Base-by-base conservation (phyloP, 2,888 invertebrate species). In the Drosophila merina region DNA sequence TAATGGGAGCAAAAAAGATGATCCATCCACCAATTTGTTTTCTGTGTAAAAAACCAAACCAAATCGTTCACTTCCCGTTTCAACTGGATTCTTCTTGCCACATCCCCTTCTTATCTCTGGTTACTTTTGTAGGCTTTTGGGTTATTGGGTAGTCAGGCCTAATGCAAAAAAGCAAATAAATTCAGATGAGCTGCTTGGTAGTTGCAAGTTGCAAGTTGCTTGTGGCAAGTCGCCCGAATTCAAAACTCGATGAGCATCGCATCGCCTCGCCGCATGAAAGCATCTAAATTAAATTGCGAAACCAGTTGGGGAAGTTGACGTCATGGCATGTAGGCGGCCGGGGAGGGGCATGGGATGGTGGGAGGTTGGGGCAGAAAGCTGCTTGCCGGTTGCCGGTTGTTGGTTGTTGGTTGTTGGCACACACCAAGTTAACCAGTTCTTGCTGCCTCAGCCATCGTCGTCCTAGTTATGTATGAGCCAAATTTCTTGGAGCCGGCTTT, bases 111-210 rank as follows among this genome's bases (percentile, higher is more conserved):
- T 2, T 14, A 2, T 30, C 28, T 28, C 28, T 31, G 12, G 28
- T 9, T 30, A 10, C 4, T 44, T 87, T 86, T 72, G 82, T 86
- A 88, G 86, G 87, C 86, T 85, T 87, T 81, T 88, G 78, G 87
- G 87, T 87, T 88, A 88, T 75, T 87, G 78, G 87, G 87, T 87
- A 86, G 88, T 75, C 88, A 86, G 87, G 87, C 87, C 88, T 88
- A 86, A 47, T 75, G 79, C 86, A 8, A 33, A 9, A 33, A 68
- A 74, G 73, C 73, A 64, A 71, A 67, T 71, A 81, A 75, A 79
- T 76, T 77, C 66, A 55, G 49, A 68, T 57, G 50, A 68, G 56
- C 30, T 66, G 60, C 14, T 8, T 57, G 71, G 45, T 10, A 1
- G n/a, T n/a, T 36, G 36, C 6, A 4, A 28, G 20, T 28, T 54